Percentiles rank a stretch among this genome's conserved stretches.
phyloP scores from a whole-genome alignment of 2,797 vertebrate species.

The Hozukius guyotensis region DNA sequence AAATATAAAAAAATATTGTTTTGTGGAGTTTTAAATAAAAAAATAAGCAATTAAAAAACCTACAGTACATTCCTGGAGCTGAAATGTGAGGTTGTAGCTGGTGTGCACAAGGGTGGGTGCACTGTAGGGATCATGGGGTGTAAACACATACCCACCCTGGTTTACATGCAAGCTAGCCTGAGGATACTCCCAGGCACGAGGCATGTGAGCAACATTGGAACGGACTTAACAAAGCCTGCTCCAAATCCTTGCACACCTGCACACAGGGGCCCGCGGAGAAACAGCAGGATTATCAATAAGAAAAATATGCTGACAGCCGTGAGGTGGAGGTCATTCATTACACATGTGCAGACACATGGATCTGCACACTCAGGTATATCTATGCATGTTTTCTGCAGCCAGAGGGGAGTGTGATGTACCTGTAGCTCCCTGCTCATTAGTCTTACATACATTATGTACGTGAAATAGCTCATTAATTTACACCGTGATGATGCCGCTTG shows the following conservation, averaged over 20 bases:
- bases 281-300: slow-evolving; percentile 56
- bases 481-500: neutral
- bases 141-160: slow-evolving; percentile 19
- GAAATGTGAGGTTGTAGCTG: neutral
- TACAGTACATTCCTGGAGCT: neutral
- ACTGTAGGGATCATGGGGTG: slow-evolving; percentile 4
- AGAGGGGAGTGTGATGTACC: neutral
- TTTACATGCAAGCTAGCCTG: slow-evolving; percentile 23
- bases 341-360: neutral
- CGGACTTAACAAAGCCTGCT: slow-evolving; percentile 28
- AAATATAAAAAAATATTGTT: neutral
- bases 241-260: slow-evolving; percentile 44
- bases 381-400: slow-evolving; percentile 8
- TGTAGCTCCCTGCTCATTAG: slow-evolving; percentile 27
- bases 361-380: neutral
- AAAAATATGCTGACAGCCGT: slow-evolving; percentile 46
- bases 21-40: slow-evolving; percentile 11
- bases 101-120: neutral
- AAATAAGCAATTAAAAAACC: slow-evolving; percentile 6
- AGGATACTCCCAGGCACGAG: slow-evolving; percentile 10
- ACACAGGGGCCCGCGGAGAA: slow-evolving; percentile 8
- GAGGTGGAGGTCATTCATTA: slow-evolving; percentile 49
- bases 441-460: neutral
- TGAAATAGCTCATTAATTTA: neutral
- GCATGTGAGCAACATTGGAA: slow-evolving; percentile 35